phyloP scores from a whole-genome alignment of 2,113 vertebrate species.

The Terrapene triunguis region DNA sequence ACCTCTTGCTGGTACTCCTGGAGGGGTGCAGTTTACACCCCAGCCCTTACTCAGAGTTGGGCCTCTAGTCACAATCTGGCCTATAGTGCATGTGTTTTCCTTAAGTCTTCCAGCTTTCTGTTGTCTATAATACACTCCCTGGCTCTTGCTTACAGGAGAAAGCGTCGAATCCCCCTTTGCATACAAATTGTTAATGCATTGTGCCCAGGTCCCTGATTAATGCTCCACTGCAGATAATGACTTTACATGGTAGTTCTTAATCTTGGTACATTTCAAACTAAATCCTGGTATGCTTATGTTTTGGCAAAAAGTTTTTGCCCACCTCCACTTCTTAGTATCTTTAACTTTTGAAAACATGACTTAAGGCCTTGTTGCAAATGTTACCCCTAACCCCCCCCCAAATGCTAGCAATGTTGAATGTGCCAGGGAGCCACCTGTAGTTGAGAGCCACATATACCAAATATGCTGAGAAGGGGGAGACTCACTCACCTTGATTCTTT shows the following conservation, averaged over 20 bases:
- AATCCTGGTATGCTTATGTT: background rate
- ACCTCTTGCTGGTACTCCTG: background rate
- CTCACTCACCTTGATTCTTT: no score
- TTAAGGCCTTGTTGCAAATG: no score
- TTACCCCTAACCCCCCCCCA: no score
- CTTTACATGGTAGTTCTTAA: constrained; percentile 69
- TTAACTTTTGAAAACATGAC: no score
- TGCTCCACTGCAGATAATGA: constrained; percentile 59
- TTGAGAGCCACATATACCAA: no score
- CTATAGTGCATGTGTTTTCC: background rate
- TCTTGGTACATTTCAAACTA: constrained; percentile 56
- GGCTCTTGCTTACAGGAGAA: background rate
- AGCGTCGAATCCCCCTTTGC: constrained; percentile 4
- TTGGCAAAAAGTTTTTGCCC: no score
- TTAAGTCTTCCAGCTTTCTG: background rate
- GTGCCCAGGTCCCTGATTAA: constrained; percentile 69
- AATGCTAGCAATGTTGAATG: no score
- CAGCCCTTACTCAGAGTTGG: background rate
- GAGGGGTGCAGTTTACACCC: background rate
- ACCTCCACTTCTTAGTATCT: no score
- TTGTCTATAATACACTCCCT: rapidly evolving
- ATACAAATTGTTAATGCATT: constrained; percentile 67
- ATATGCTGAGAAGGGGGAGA: no score
- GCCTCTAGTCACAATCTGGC: background rate
- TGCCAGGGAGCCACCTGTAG: no score